Conservation (phyloP, 2,888 invertebrate genomes). For the Micoletzkya japonica region DNA sequence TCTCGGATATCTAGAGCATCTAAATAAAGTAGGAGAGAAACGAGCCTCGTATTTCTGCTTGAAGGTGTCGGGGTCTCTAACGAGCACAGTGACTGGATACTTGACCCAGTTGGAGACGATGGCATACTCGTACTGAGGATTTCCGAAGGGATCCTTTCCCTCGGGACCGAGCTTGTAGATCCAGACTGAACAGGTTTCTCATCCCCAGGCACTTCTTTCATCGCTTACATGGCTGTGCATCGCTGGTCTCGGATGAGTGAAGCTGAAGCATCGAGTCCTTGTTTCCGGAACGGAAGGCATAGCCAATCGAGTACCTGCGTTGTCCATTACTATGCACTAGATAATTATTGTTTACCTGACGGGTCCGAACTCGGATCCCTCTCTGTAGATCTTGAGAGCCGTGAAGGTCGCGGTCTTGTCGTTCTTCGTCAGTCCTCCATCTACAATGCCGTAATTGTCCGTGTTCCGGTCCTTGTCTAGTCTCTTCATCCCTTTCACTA, state of each 20-base stretch:
- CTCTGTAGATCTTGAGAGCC: conserved; percentile 64
- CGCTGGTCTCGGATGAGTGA: conserved; percentile 61
- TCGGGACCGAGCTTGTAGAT: conserved; percentile 64
- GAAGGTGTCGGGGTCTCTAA: conserved; percentile 64
- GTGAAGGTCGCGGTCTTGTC: conserved; percentile 65
- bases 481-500: neutral
- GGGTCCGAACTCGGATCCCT: conserved; percentile 63
- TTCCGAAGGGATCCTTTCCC: conserved; percentile 64
- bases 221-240: conserved; percentile 63
- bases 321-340: neutral
- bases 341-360: conserved; percentile 44
- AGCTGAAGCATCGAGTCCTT: conserved; percentile 64
- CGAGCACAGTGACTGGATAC: conserved; percentile 64
- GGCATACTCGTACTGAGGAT: conserved; percentile 64
- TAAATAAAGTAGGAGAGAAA: neutral
- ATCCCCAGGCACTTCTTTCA: too few species aligned
- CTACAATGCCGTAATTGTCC: conserved; percentile 37
- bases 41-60: conserved; percentile 58
- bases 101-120: conserved; percentile 65
- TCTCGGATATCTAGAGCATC: neutral
- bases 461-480: neutral
- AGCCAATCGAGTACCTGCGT: conserved; percentile 61
- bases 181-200: conserved; percentile 58
- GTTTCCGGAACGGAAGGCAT: conserved; percentile 64
- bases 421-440: conserved; percentile 64